Evolutionary conservation across 2,113 vertebrate species (phyloP).

Genomic region (Hypanus sabinus): DNA sequence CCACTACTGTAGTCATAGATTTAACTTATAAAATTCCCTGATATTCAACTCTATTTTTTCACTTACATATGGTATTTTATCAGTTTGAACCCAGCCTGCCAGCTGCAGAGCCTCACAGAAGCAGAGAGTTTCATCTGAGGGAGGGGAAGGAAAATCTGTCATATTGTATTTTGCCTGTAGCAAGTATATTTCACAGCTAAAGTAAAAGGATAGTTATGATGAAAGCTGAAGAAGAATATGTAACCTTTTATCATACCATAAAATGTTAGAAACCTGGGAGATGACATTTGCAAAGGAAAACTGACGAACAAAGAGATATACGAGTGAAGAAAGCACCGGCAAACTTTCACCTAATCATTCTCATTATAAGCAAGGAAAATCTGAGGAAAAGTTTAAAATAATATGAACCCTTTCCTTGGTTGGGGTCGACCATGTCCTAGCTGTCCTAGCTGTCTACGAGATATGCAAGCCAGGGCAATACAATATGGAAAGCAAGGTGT

Average conservation of each 20-base stretch:
- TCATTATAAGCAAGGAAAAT: background rate
- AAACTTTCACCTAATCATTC: background rate
- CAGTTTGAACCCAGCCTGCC: background rate
- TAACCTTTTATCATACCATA: background rate
- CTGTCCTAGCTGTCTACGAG: too few species aligned
- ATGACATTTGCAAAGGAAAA: background rate
- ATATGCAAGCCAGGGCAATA: too few species aligned
- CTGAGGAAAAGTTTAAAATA: background rate
- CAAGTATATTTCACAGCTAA: constrained; percentile 21
- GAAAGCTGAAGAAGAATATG: background rate
- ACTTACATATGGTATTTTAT: background rate
- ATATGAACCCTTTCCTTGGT: too few species aligned
- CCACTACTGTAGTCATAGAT: background rate
- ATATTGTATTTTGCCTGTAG: constrained; percentile 10
- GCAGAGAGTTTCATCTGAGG: background rate
- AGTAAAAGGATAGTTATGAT: background rate
- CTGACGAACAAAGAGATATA: background rate
- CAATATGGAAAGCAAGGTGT: too few species aligned
- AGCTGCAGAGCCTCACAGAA: constrained; percentile 14
- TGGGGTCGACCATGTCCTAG: too few species aligned
- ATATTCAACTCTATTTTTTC: constrained; percentile 12
- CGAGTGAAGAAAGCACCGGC: too few species aligned
- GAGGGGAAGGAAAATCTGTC: constrained; percentile 18
- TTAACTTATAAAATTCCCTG: background rate
- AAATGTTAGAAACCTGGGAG: background rate